These are phyloP conservation scores for Pygmarrhopalites habei DNA, from an alignment of 1,140 invertebrate genomes.

Conservation along the genomic window DNA sequence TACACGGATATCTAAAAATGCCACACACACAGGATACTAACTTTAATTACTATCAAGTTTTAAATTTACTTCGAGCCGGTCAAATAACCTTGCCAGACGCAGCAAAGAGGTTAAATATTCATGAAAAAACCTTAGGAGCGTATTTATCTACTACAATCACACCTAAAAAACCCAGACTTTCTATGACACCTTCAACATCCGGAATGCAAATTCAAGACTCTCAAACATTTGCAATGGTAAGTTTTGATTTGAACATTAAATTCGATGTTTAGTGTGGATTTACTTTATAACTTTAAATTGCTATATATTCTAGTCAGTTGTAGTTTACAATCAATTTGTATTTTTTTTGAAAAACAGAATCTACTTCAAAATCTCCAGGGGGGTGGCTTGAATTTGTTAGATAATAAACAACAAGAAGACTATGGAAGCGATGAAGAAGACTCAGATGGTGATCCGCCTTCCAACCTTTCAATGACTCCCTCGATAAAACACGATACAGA, in stretches of 20 bases:
- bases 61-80: constrained; percentile 39
- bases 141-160: constrained; percentile 37
- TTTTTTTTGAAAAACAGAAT: constrained; percentile 11
- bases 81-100: constrained; percentile 37
- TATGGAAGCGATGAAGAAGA: constrained; percentile 28
- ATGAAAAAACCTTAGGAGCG: constrained; percentile 38
- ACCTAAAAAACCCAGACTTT: constrained; percentile 37
- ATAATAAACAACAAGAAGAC: constrained; percentile 26
- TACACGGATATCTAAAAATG: constrained; percentile 40
- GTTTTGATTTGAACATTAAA: neutral
- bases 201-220: constrained; percentile 23
- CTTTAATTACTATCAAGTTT: constrained; percentile 38
- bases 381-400: constrained; percentile 16
- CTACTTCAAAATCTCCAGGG: constrained; percentile 27
- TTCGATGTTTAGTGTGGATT: too few relatives aligned
- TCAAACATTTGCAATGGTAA: constrained; percentile 36
- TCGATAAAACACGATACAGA: constrained; percentile 26
- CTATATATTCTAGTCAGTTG: too few relatives aligned
- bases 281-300: neutral
- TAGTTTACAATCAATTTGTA: neutral
- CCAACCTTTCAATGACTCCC: constrained; percentile 20
- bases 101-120: constrained; percentile 37
- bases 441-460: constrained; percentile 28
- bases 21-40: constrained; percentile 39
- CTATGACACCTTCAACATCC: constrained; percentile 30